Evolutionary conservation across 2,888 invertebrate species (phyloP), one percentile per base, ranked within the genome.

Genomic region (Eupelmus urozonus): DNA sequence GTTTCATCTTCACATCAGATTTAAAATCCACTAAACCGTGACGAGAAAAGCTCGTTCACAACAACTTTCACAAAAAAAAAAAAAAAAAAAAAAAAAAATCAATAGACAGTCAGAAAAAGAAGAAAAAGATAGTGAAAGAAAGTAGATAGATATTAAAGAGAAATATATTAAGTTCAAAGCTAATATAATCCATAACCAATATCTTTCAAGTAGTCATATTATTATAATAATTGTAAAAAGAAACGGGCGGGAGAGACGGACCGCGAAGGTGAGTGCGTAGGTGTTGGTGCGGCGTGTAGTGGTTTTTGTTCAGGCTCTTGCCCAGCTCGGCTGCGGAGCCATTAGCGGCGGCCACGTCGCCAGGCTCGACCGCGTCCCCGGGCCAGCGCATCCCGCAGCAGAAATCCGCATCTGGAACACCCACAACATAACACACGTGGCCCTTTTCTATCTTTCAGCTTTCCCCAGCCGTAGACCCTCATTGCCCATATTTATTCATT

Each of bases 371-470:
- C 91, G 93, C 92, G 91, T 94, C 94, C 91, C 94, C 94, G 88
- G 95, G 95, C 88, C 94, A 93, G 88, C 93, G 93, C 91, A 95
- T 93, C 91, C 95, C 95, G 92, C 95, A 95, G 93, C 95, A 95
- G 93, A 95, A 95, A 92, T 95, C 95, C 91, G 95, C 95, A 95
- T 95, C 95, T 95, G 95, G 91, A 95, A 94, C 92, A 78, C 91
- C 91, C 88, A n/a, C n/a, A 89, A 88, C 84, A 87, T 34, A 34
- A 34, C 70, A 73, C 73, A 63, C 65, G 53, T 65, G 53, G 59
- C 60, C 62, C 40, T 80, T 42, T 59, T 16, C 13, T 45, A 2
- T 45, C 16, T 45, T 45, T 45, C 13, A n/a, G n/a, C 45, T 45
- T 45, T 45, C 2, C 45, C 16, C 13, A 9, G 9, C 45, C n/a